phyloP scores from a whole-genome alignment of 2,888 invertebrate genomes.

The Nemoura dubitans region DNA sequence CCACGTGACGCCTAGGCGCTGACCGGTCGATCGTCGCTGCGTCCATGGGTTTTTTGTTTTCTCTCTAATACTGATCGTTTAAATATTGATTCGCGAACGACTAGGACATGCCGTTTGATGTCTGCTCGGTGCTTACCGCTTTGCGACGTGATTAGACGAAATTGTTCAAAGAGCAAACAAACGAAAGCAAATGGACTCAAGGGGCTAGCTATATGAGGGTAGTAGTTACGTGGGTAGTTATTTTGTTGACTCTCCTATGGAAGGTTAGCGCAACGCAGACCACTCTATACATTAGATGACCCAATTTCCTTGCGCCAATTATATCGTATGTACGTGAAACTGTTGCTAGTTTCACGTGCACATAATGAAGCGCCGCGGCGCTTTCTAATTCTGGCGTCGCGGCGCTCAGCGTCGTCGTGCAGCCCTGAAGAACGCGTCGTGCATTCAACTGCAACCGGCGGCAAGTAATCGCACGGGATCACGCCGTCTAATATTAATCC shows the following conservation, averaged over 20 bases:
- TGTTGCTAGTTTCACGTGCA: background rate
- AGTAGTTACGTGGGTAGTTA: background rate
- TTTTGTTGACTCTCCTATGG: background rate
- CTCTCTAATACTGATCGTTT: background rate
- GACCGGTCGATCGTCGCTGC: background rate
- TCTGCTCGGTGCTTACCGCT: background rate
- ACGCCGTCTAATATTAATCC: background rate
- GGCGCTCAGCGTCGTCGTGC: background rate
- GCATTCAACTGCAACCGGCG: background rate
- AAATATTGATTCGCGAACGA: background rate
- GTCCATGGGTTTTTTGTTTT: background rate
- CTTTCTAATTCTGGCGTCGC: background rate
- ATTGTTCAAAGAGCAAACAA: background rate
- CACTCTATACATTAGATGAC: background rate
- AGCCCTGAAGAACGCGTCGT: background rate
- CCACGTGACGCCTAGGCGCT: background rate
- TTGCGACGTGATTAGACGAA: background rate
- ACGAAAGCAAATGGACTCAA: background rate
- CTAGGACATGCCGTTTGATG: background rate
- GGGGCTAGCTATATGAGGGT: background rate
- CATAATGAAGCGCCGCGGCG: background rate
- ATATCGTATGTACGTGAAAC: background rate
- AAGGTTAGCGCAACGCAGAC: background rate
- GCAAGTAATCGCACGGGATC: background rate
- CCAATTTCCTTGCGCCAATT: background rate